Evolutionary conservation across 2,113 vertebrate genomes (phyloP), one percentile per base, ranked within the genome.

Genomic region (Ctenomys sociabilis): DNA sequence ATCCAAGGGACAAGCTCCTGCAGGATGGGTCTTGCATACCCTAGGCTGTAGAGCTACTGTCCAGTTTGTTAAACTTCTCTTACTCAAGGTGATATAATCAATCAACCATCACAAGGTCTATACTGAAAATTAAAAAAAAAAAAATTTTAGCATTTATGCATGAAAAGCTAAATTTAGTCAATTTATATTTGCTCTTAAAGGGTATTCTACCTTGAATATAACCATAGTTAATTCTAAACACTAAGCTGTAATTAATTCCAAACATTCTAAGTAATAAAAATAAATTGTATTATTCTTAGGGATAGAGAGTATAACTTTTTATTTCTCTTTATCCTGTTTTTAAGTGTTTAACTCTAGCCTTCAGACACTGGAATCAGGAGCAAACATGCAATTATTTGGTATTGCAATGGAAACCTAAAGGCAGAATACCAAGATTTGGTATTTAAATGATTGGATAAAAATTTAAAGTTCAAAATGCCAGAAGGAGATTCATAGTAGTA

Each of bases 401-500:
- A 81, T 32, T 52, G 8, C 30, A 96, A 43, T 52, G 9, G 32
- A 28, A 52, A 78, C 19, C 54, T 61, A 89, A 78, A 49, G 57
- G 11, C 30, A 85, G 12, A 52, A 19, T 90, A 59, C 12, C 61
- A n/a, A 90, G 84, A 72, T 2, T 35, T 96, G 2, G n/a, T 82
- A 45, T 85, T 96, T n/a, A 87, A 84, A 95, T 75, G 24, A 80
- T 21, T 75, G 17, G 28, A 49, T 86, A 86, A 28, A 68, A 40
- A 49, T 57, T 9, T 16, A 35, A 7, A 57, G 9, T 81, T 12
- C 68, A 86, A 88, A 91, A 49, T 80, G 3, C 21, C 52, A 90
- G 59, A 35, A 22, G 14, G 32, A 92, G 16, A 83, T 52, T 49
- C 49, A 45, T 49, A 49, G 49, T 10, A 43, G 1, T 22, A 68